Evolutionary conservation across 2,797 vertebrate species (phyloP).

Genomic region (Pelobates cultripes): DNA sequence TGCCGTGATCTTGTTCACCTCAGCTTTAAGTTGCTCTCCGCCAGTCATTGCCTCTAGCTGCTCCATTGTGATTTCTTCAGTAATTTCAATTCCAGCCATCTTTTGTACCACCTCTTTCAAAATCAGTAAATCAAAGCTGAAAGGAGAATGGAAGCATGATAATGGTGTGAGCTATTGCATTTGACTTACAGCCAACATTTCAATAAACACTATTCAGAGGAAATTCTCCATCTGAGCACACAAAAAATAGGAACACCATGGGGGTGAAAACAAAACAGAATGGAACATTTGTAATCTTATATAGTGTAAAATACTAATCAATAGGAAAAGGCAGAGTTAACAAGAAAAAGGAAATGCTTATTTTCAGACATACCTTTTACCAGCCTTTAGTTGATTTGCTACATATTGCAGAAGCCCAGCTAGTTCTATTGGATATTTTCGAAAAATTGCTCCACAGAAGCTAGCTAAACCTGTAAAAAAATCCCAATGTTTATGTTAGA

Average conservation of each 20-base stretch:
- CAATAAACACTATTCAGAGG: conserved; percentile 28
- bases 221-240: conserved; percentile 38
- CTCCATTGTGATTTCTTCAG: conserved; percentile 96
- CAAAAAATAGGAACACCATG: not conserved
- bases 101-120: conserved; percentile 98
- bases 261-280: not conserved
- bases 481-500: too few species aligned
- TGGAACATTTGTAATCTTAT: not conserved
- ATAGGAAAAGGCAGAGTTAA: not conserved
- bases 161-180: conserved; percentile 11
- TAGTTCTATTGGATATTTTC: conserved; percentile 97
- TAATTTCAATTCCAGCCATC: conserved; percentile 99
- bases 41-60: conserved; percentile 98
- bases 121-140: conserved; percentile 96
- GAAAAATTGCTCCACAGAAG: conserved; percentile 95
- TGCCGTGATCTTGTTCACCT: conserved; percentile 73
- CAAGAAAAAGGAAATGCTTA: too few species aligned
- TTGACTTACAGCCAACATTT: conserved; percentile 9
- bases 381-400: conserved; percentile 96
- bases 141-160: conserved; percentile 44
- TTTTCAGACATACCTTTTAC: conserved; percentile 84
- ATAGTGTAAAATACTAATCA: not conserved
- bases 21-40: conserved; percentile 96
- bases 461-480: conserved; percentile 86
- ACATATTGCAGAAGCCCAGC: conserved; percentile 97